Evolutionary conservation across 2,888 invertebrate species (phyloP), one percentile per base, ranked within the genome.

Genomic region (Ethmia dodecea): DNA sequence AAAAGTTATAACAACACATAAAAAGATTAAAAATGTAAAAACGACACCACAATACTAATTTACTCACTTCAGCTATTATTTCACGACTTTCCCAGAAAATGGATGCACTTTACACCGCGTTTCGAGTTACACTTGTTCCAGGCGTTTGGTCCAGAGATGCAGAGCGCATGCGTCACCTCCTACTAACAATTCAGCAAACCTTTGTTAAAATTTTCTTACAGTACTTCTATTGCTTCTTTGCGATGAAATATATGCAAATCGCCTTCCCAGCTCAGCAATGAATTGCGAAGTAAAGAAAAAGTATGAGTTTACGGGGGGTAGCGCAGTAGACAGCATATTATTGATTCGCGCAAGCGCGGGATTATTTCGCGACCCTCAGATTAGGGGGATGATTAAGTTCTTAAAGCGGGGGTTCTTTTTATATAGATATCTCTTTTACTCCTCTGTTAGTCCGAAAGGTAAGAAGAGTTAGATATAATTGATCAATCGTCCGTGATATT

Each of bases 341-440:
- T 84, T 69, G 84, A 84, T 84, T 76, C 60, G 64, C 84, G 84
- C 78, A 78, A 52, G 84, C 84, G 84, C 75, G 60, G 48, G 54
- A 57, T 55, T 47, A 60, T 60, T 65, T 71, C 48, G 56, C 65
- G 55, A 57, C 69, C 68, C 68, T 59, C 43, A 25, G 42, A 44
- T 49, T 46, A 58, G 49, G 70, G 73, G 65, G 37, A 52, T 52
- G 46, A 45, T 47, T 46, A 43, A 40, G 42, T 38, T 22, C 53
- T 50, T 42, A 38, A 48, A 50, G 44, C 36, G 35, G 40, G 47
- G 42, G 42, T 24, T 30, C 13, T 35, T 24, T 9, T 32, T 20
- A 10, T 45, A 39, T 36, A 38, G 40, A 29, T 45, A 25, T 66
- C 65, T 47, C 55, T 42, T 41, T 69, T 49, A 35, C 20, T 38